These are phyloP conservation scores for Eucidaris tribuloides DNA, from an alignment of 35 echinoderm and acorn worm species.

Conservation along the genomic window DNA sequence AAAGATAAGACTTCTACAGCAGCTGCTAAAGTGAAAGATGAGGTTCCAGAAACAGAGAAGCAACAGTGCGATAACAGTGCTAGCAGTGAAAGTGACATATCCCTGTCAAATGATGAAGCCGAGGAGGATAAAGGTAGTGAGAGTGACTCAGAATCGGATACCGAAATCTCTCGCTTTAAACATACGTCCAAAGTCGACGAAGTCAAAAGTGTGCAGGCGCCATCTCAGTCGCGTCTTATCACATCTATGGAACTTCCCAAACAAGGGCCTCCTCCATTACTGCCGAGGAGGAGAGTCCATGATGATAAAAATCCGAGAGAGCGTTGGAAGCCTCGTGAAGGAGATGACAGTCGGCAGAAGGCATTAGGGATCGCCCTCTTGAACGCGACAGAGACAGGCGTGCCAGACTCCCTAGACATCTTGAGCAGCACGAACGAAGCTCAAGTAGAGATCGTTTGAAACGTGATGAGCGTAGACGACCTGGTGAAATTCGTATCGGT, in stretches of 20 bases:
- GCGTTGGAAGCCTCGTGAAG: background rate
- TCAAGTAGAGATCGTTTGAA: conserved; percentile 9
- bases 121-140: conserved; percentile 32
- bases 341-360: background rate
- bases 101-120: conserved; percentile 17
- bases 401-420: background rate
- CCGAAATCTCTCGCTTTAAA: conserved; percentile 50
- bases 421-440: conserved; percentile 23
- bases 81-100: conserved; percentile 23
- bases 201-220: background rate
- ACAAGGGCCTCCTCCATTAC: background rate
- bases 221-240: conserved; percentile 15
- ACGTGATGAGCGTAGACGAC: background rate
- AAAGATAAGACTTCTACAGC: background rate
- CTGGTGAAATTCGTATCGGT: background rate
- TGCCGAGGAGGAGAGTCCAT: background rate
- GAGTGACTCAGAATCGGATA: conserved; percentile 29
- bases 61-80: background rate
- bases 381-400: background rate
- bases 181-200: conserved; percentile 5
- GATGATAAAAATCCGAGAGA: conserved; percentile 16
- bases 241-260: conserved; percentile 36
- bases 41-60: background rate
- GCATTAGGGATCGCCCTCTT: background rate
- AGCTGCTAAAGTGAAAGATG: background rate